These are phyloP conservation scores for Oryzias dopingdopingensis DNA, from an alignment of 2,797 vertebrate species.

Conservation along the genomic window DNA sequence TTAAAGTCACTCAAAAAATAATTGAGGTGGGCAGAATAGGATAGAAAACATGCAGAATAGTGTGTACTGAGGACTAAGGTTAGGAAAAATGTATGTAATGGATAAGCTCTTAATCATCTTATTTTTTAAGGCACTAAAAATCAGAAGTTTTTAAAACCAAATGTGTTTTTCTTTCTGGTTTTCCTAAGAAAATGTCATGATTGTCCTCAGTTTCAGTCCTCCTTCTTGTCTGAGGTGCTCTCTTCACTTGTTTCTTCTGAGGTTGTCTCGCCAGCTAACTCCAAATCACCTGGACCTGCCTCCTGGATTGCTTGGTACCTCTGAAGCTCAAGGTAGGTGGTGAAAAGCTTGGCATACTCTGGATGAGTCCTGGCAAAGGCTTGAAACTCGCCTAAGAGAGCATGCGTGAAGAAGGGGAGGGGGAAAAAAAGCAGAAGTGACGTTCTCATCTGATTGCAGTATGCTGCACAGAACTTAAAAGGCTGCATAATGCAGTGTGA, in stretches of 20 bases:
- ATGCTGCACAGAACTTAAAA: conserved; percentile 1
- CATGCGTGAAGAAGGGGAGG: conserved; percentile 3
- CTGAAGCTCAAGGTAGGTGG: conserved; percentile 94
- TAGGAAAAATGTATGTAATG: neutral
- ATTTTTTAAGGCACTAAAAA: conserved; percentile 70
- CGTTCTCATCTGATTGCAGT: neutral
- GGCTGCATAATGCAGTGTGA: too few species aligned
- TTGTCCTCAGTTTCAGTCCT: conserved; percentile 76
- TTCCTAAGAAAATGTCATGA: conserved; percentile 5
- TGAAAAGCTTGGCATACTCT: conserved; percentile 94
- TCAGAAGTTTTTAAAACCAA: conserved; percentile 32
- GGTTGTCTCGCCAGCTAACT: conserved; percentile 50
- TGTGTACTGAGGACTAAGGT: too few species aligned
- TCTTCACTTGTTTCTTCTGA: conserved; percentile 72
- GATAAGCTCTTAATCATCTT: conserved; percentile 18
- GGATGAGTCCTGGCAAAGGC: conserved; percentile 87
- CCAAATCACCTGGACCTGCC: conserved; percentile 43
- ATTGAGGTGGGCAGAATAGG: too few species aligned
- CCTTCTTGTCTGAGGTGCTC: conserved; percentile 89
- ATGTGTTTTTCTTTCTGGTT: neutral
- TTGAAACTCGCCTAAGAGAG: conserved; percentile 85
- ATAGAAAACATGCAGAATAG: too few species aligned
- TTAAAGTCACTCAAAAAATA: too few species aligned
- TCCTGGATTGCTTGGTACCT: conserved; percentile 83
- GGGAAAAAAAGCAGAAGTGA: neutral